phyloP scores from a whole-genome alignment of 2,888 invertebrate species.

The Alloscopus bannaensis region DNA sequence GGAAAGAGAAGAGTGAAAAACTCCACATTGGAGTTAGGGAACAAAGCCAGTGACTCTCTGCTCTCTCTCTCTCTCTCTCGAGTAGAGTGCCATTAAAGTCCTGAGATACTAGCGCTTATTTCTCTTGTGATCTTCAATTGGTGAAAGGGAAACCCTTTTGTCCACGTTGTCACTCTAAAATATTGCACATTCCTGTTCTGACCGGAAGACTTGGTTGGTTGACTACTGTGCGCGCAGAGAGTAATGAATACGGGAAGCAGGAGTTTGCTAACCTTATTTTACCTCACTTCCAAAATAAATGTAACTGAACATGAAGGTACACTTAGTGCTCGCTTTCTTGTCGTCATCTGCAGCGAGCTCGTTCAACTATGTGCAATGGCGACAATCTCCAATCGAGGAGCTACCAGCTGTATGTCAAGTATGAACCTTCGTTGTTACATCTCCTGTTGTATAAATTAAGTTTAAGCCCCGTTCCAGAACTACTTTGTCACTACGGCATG shows the following conservation, averaged over 20 bases:
- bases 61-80: no score
- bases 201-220: slow-evolving; percentile 25
- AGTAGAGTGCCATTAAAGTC: slow-evolving; percentile 38
- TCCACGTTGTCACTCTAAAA: slow-evolving; percentile 28
- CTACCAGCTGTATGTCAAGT: no score
- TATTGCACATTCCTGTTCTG: slow-evolving; percentile 25
- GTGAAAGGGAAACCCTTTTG: slow-evolving; percentile 22
- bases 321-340: no score
- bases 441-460: no score
- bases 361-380: no score
- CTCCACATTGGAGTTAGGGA: not conserved
- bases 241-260: slow-evolving; percentile 9
- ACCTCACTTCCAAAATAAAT: no score
- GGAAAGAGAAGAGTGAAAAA: slow-evolving; percentile 13
- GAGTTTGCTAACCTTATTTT: not conserved
- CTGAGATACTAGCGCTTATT: slow-evolving; percentile 27
- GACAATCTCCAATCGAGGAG: no score
- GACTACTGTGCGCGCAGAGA: not conserved
- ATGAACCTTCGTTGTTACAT: no score
- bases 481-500: no score
- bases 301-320: no score
- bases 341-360: no score
- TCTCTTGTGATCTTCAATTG: slow-evolving; percentile 31
- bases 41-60: slow-evolving; percentile 28
- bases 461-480: no score